These are phyloP conservation scores for Lacanobia wlatinum DNA, from an alignment of 2,888 invertebrate species.

Conservation along the genomic window DNA sequence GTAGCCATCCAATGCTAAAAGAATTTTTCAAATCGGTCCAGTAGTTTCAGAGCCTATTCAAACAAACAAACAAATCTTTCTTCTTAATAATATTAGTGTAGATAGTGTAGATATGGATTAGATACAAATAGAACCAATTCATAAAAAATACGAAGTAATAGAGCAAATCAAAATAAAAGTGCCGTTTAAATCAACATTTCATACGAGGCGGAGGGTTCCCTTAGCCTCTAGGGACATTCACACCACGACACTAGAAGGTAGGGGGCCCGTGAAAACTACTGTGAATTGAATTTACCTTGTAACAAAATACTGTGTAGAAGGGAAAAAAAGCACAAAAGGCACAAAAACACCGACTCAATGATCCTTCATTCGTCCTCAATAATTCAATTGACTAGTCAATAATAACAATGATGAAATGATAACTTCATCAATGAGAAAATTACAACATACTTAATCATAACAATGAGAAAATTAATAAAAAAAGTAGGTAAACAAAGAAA, in stretches of 20 bases:
- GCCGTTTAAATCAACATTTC: constrained; percentile 69
- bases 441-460: no score
- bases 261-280: background rate
- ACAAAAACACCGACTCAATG: background rate
- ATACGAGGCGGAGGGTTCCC: constrained; percentile 57
- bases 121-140: constrained; percentile 36
- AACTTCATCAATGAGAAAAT: no score
- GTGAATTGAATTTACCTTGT: constrained; percentile 16
- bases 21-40: no score
- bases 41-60: no score
- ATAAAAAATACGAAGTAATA: constrained; percentile 54
- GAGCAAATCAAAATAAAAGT: constrained; percentile 64
- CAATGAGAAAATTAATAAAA: no score
- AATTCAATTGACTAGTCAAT: no score
- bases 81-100: no score
- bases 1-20: no score
- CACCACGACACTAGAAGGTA: constrained; percentile 12
- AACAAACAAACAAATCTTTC: no score
- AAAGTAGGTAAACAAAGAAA: background rate
- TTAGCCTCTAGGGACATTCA: constrained; percentile 47
- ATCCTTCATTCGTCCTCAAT: no score
- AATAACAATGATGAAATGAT: no score
- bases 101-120: no score
- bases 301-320: background rate
- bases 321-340: background rate